Conservation (phyloP, 2,113 vertebrate species). For the Neomonachus schauinslandi region DNA sequence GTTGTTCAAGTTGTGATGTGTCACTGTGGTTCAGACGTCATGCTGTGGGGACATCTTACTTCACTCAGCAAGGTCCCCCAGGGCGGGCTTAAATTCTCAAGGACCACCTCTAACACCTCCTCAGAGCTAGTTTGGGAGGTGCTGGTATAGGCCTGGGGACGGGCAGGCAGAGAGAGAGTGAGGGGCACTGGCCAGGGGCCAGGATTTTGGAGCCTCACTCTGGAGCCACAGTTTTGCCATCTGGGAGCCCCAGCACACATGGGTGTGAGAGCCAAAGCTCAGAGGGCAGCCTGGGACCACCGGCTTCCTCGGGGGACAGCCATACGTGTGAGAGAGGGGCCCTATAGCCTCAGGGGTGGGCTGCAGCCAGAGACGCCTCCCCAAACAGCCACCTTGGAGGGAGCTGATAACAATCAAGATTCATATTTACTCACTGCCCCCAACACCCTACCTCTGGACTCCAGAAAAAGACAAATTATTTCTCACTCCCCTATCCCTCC, state of each 20-base stretch:
- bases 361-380: no score
- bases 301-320: not conserved
- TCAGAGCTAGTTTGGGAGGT: not conserved
- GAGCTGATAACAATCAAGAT: not conserved
- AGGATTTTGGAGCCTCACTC: no score
- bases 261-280: not conserved
- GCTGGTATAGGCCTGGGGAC: not conserved
- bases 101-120: not conserved
- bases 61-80: not conserved
- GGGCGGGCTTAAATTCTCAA: not conserved
- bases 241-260: not conserved
- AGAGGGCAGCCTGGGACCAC: not conserved
- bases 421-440: no score
- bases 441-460: not conserved
- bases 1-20: not conserved
- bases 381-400: not conserved
- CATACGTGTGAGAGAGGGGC: no score
- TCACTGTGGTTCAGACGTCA: not conserved
- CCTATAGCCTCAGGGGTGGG: not conserved
- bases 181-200: accelerated
- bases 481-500: not conserved
- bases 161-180: not conserved
- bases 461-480: not conserved
- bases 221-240: not conserved
- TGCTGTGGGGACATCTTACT: not conserved